These are phyloP conservation scores for Neoascia interrupta DNA, from an alignment of 2,888 invertebrate species.

Conservation along the genomic window DNA sequence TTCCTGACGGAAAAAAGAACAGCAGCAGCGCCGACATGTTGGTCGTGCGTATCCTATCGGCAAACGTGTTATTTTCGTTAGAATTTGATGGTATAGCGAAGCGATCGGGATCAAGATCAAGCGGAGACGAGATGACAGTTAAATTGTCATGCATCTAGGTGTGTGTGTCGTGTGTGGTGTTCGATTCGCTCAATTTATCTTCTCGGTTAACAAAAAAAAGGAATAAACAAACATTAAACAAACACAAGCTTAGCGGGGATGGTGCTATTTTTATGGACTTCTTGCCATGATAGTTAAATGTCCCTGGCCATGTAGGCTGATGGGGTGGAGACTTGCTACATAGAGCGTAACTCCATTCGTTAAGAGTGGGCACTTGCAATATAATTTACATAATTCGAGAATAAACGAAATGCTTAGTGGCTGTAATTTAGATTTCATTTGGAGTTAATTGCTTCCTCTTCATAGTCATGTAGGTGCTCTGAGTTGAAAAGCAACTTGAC, in stretches of 20 bases:
- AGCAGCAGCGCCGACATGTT: background rate
- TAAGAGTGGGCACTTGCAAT: constrained; percentile 31
- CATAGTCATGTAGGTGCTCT: too few relatives aligned
- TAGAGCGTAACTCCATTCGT: constrained; percentile 45
- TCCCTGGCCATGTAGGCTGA: too few relatives aligned
- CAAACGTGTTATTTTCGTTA: constrained; percentile 46
- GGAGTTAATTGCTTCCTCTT: constrained; percentile 41
- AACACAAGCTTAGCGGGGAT: too few relatives aligned
- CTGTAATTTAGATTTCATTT: constrained; percentile 33
- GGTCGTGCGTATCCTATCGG: constrained; percentile 31
- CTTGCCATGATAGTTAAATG: too few relatives aligned
- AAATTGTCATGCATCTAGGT: constrained; percentile 56
- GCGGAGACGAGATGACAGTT: constrained; percentile 61
- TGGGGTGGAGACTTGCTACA: too few relatives aligned
- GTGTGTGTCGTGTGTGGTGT: constrained; percentile 15
- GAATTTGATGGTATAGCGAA: constrained; percentile 29
- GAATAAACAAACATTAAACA: too few relatives aligned
- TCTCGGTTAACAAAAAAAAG: constrained; percentile 46
- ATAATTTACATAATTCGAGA: constrained; percentile 53
- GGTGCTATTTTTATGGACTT: too few relatives aligned
- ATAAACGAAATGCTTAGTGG: constrained; percentile 39
- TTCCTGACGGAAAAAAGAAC: constrained; percentile 2
- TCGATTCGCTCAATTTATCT: constrained; percentile 65
- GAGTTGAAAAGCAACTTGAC: too few relatives aligned
- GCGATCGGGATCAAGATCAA: too few relatives aligned